Evolutionary conservation across 2,888 invertebrate genomes (phyloP), one percentile per base, ranked within the genome.

Genomic region (Beris chalybata): DNA sequence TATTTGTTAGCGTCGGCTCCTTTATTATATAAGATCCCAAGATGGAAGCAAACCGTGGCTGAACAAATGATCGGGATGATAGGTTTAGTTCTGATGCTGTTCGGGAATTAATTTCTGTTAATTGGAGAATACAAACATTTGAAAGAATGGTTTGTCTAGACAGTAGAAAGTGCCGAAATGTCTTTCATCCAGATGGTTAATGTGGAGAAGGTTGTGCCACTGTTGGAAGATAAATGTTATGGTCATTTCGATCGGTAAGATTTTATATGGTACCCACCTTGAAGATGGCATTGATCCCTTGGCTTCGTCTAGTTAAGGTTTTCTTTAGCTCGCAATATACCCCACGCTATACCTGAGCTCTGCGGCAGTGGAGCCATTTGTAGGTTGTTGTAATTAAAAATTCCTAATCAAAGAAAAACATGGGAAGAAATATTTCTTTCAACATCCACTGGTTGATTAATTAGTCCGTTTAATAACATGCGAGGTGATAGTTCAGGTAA

Each of bases 51-150:
- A 50, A 9, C 38, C 7, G 5, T 4, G 38, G 9, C 38, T 38
- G 58, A 50, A 15, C 52, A 59, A 59, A 61, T 52, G 48, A 30
- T 30, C 13, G 45, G n/a, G 31, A 45, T 44, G 31, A 54, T 54
- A 52, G 15, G 52, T 48, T 64, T 54, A 54, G 53, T 54, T 53
- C 29, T 9, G 44, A 13, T 43, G 52, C 13, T 52, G 38, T 52
- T 32, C 45, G 12, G 44, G 32, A 64, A 64, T 55, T 64, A 64
- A 64, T 64, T 48, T 52, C 22, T 56, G 64, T 54, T 64, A 64
- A 64, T 64, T 64, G 55, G 64, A 45, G 64, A 64, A 64, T 47
- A 64, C 55, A 64, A 64, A 56, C 64, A 64, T 7, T 47, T 30
- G 44, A 48, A 38, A 9, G 47, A 54, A 64, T 64, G 44, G 54